Base-by-base conservation (phyloP, 2,113 vertebrate species). In the Pedionomus torquatus region DNA sequence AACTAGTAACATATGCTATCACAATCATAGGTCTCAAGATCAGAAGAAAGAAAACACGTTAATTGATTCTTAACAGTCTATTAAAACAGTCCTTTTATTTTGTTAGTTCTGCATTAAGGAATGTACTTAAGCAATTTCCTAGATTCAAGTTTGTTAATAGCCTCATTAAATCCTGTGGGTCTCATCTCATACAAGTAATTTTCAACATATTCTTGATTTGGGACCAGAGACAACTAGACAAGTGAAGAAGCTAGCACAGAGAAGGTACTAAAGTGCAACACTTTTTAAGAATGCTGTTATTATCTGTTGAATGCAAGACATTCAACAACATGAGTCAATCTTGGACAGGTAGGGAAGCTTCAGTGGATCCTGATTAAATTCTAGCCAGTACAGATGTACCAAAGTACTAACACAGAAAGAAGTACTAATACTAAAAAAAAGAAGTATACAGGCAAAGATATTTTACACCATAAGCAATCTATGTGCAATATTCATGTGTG, bases 321-420 rank as follows among this genome's bases (percentile, higher is more conserved):
- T 17, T 48, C 26, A 80, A 51, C 17, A 55, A 39, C 0, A 0
- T 17, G 33, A 88, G 43, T 0, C 0, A 65, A 37, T 23, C 12
- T 17, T 3, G 23, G 10, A 5, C 3, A 3, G 8, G 11, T 20
- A 91, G 14, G 12, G 17, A 70, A 71, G 46, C 26, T 74, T 35
- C 69, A 51, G 19, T 9, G 20, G 17, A 54, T 51, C 26, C 61
- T 1, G 2, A 44, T n/a, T n/a, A 46, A 26, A 31, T 57, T 66
- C 20, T 11, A 39, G 70, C 26, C 79, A 55, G 44, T n/a, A 43
- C 13, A 75, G 39, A n/a, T 64, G 7, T 17, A 35, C 8, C 17
- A 5, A 51, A 54, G 39, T 17, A 43, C 0, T 21, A 74, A 63
- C 54, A 52, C 12, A 84, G 25, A 48, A 63, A 84, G n/a, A n/a